These are phyloP conservation scores for Fregetta grallaria DNA, from an alignment of 2,113 vertebrate genomes.

Conservation along the genomic window DNA sequence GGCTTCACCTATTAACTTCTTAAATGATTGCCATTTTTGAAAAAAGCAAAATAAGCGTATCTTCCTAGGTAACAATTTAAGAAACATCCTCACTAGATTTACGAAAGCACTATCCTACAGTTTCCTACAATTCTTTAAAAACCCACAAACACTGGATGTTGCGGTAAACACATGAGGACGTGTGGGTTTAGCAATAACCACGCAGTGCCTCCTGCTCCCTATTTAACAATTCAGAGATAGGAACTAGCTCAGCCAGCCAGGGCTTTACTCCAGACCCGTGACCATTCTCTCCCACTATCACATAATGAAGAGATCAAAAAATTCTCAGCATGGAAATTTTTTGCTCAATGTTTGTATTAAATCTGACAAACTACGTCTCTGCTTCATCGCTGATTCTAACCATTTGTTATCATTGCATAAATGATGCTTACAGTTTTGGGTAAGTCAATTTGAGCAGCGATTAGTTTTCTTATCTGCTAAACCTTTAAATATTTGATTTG, in stretches of 20 bases:
- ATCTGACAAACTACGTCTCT: not conserved
- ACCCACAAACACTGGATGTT: not conserved
- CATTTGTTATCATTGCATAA: not conserved
- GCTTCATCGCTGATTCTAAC: not conserved
- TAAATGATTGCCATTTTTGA: not conserved
- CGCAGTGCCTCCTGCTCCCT: not conserved
- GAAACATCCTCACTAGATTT: not conserved
- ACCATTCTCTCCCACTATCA: not conserved
- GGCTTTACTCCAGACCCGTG: not conserved
- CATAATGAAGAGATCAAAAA: not conserved
- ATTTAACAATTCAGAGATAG: not conserved
- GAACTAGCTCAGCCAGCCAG: not conserved
- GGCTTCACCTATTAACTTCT: not conserved
- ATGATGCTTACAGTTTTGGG: not conserved
- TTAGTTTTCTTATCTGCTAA: not conserved
- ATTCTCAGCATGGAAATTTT: not conserved
- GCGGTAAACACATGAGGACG: not conserved
- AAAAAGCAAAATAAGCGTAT: not conserved
- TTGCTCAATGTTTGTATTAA: not conserved
- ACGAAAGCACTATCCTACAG: not conserved
- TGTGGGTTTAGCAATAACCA: not conserved
- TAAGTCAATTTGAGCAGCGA: not conserved
- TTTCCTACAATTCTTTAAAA: not conserved
- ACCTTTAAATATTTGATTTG: constrained; percentile 20
- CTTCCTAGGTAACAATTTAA: not conserved